These are phyloP conservation scores for Noctua janthina DNA, from an alignment of 2,888 invertebrate genomes.

Conservation along the genomic window DNA sequence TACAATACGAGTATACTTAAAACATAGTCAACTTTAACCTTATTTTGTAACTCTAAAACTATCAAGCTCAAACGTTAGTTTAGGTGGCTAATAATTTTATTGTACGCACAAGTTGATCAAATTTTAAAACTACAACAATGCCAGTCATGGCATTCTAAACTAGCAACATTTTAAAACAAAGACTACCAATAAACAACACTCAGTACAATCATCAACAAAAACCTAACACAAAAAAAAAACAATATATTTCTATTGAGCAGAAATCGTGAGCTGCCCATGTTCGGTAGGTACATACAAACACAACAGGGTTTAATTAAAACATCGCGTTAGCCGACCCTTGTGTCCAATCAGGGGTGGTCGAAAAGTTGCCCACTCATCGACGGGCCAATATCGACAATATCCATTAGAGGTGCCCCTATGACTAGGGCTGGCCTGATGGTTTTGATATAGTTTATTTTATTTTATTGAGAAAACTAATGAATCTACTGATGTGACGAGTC, in stretches of 20 bases:
- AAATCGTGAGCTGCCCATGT: slow-evolving; percentile 61
- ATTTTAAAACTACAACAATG: background rate
- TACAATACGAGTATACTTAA: background rate
- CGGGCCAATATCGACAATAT: slow-evolving; percentile 77
- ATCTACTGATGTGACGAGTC: background rate
- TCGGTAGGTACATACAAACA: slow-evolving; percentile 48
- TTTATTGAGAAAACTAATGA: background rate
- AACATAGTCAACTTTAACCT: background rate
- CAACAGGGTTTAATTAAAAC: slow-evolving; percentile 70
- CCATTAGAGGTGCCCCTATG: slow-evolving; percentile 73
- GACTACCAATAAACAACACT: slow-evolving; percentile 14
- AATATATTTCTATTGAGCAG: slow-evolving; percentile 49
- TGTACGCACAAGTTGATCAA: background rate
- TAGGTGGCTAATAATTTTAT: background rate
- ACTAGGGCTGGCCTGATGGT: slow-evolving; percentile 52
- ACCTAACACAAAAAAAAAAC: slow-evolving; percentile 36
- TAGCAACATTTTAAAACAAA: background rate
- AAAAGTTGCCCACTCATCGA: slow-evolving; percentile 80
- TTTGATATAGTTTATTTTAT: slow-evolving; percentile 6
- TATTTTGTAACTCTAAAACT: background rate
- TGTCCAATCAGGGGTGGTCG: slow-evolving; percentile 73
- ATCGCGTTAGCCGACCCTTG: slow-evolving; percentile 65
- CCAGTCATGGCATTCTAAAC: background rate
- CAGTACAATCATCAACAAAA: slow-evolving; percentile 44
- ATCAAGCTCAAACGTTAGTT: background rate